Evolutionary conservation across 1,140 invertebrate genomes (phyloP), one percentile per base, ranked within the genome.

Genomic region (Eufriesea mexicana): DNA sequence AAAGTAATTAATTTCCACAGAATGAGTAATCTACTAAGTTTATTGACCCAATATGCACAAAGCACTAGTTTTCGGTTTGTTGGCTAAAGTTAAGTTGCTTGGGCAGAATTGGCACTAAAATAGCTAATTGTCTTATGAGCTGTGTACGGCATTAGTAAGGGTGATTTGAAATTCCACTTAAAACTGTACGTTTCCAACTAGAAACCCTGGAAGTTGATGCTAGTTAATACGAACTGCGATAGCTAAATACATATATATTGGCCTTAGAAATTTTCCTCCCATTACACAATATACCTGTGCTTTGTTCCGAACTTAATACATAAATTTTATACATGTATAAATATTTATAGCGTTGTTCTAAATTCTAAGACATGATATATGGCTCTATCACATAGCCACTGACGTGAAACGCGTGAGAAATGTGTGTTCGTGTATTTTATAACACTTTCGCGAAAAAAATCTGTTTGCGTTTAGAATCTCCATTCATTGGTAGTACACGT

Each of bases 161-260:
- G 61, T 35, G 18, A 62, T 62, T 62, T 20, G 61, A 62, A 62
- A 62, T 62, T 62, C 8, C 61, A 62, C 61, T 62, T 62, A 35
- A 62, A 62, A 62, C 28, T 10, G 4, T 18, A 5, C 8, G 28
- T 62, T 62, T 35, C 61, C 18, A 62, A 62, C 8, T 62, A 5
- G 61, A 35, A 35, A 62, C 18, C 35, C 16, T 7, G 35, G 59
- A 28, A 35, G 28, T 18, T 20, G 28, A 35, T 62, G 8, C 61
- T 25, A 62, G 28, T 62, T 18, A 62, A 5, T 62, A 20, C 18
- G 18, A 62, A 35, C 7, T 20, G 28, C 28, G 28, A 35, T 9
- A 35, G 7, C 9, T 9, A 23, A 8, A 51, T 2, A 55, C 20
- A 23, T 16, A 62, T 18, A 35, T 2, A 18, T 8, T 28, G 12